Evolutionary conservation across 2,888 invertebrate species (phyloP).

Genomic region (Tenodera sinensis): DNA sequence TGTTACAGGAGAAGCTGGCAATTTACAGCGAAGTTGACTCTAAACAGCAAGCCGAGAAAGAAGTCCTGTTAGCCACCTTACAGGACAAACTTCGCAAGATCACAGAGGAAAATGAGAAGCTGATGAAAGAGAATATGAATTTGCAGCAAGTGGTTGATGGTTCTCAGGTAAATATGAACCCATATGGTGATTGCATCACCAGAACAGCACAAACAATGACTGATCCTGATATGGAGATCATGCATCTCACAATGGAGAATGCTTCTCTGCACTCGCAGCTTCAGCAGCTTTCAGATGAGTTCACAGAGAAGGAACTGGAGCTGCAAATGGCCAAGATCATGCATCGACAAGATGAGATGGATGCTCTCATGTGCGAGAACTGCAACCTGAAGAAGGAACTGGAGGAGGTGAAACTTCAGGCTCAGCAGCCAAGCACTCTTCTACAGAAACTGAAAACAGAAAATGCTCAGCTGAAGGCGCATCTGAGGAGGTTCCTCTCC

Average conservation of each 20-base stretch:
- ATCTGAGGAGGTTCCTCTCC: neutral
- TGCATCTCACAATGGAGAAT: slow-evolving; percentile 9
- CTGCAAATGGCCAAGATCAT: neutral
- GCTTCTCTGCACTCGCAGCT: neutral
- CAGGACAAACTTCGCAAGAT: neutral
- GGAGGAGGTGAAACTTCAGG: slow-evolving; percentile 3
- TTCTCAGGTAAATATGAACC: too few species aligned
- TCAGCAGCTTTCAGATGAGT: neutral
- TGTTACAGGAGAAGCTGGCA: neutral
- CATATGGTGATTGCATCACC: neutral
- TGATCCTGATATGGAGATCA: slow-evolving; percentile 4
- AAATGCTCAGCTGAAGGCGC: neutral
- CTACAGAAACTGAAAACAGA: slow-evolving; percentile 1
- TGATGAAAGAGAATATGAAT: neutral
- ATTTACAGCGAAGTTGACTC: neutral
- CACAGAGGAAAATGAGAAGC: neutral
- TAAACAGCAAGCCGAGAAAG: neutral
- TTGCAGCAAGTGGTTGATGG: neutral
- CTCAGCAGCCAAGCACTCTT: neutral
- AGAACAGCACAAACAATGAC: neutral
- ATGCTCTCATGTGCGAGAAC: neutral
- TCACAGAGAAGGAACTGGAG: neutral
- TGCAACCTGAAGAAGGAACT: slow-evolving; percentile 11
- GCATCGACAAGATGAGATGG: neutral
- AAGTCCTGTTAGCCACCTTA: neutral